phyloP scores from a whole-genome alignment of 2,888 invertebrate species.

The Agonopterix heracliana region DNA sequence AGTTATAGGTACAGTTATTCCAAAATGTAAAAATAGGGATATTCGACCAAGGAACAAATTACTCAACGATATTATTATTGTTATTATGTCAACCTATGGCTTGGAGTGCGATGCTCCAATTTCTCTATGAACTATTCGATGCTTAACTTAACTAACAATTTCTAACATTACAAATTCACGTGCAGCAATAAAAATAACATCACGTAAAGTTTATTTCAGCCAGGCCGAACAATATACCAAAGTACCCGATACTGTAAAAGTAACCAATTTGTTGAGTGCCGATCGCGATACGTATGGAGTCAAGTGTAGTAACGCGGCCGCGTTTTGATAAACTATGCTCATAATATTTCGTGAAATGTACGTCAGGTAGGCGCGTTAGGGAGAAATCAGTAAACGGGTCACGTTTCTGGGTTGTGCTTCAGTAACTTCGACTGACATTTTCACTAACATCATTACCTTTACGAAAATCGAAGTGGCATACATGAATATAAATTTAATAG shows the following conservation, averaged over 20 bases:
- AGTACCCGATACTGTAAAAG: slow-evolving; percentile 36
- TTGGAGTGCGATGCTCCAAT: too few species aligned
- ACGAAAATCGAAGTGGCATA: slow-evolving; percentile 33
- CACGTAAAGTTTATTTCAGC: background rate
- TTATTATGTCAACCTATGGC: too few species aligned
- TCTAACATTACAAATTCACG: too few species aligned
- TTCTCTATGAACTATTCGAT: too few species aligned
- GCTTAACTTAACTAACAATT: background rate
- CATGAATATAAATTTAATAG: slow-evolving; percentile 3
- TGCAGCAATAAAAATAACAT: too few species aligned
- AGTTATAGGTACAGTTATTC: too few species aligned
- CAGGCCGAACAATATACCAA: slow-evolving; percentile 36
- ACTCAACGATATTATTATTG: too few species aligned
- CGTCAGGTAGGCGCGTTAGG: slow-evolving; percentile 26
- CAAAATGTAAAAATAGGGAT: too few species aligned
- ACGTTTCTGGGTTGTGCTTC: slow-evolving; percentile 30
- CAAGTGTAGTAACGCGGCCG: slow-evolving; percentile 34
- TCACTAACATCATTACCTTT: slow-evolving; percentile 53
- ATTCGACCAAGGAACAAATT: too few species aligned
- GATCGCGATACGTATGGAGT: slow-evolving; percentile 32
- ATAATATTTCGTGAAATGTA: slow-evolving; percentile 41
- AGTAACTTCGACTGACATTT: slow-evolving; percentile 53
- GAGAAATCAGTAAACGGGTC: slow-evolving; percentile 27
- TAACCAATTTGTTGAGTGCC: slow-evolving; percentile 54
- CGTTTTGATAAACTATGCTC: slow-evolving; percentile 59